Evolutionary conservation across 2,888 invertebrate species (phyloP), one percentile per base, ranked within the genome.

Genomic region (Tubulanus polymorphus): DNA sequence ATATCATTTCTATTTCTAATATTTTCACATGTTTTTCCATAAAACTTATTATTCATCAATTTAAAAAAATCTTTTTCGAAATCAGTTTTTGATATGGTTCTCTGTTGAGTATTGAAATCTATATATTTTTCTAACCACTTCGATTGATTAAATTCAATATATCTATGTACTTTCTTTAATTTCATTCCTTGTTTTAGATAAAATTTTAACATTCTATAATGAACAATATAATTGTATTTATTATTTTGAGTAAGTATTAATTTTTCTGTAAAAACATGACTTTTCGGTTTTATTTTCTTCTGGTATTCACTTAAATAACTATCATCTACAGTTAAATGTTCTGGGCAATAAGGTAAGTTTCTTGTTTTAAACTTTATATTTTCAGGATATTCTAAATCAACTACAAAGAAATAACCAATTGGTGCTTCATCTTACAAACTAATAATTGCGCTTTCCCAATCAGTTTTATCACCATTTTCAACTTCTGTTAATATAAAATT

Each of bases 21-120:
- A 67, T 79, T 76, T 64, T 78, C 76, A 69, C 78, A 76, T 2
- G 72, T 73, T 68, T 76, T 79, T 20, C 67, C 66, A 59, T 63
- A 74, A 45, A 71, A 64, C 23, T 63, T 60, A 59, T 78, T 76
- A 55, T 74, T 74, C 69, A 76, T 67, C 45, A 74, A 55, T 66
- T 79, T 79, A 56, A 75, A 79, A 57, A 79, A 70, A 61, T 70
- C 68, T 59, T 72, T 77, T 56, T 70, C 69, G 61, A 74, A 76
- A 28, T 69, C 62, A 60, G 60, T 63, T 45, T 60, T 62, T 27
- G 50, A n/a, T 46, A 47, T 49, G 1, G 1, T 67, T 37, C 71
- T 48, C 51, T 37, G 54, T 1, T 58, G 25, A 12, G 63, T 66
- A 54, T 63, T 57, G 12, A 70, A 62, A 30, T 69, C 59, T 3